Evolutionary conservation across 2,888 invertebrate species (phyloP).

Genomic region (Heteropelma amictum): DNA sequence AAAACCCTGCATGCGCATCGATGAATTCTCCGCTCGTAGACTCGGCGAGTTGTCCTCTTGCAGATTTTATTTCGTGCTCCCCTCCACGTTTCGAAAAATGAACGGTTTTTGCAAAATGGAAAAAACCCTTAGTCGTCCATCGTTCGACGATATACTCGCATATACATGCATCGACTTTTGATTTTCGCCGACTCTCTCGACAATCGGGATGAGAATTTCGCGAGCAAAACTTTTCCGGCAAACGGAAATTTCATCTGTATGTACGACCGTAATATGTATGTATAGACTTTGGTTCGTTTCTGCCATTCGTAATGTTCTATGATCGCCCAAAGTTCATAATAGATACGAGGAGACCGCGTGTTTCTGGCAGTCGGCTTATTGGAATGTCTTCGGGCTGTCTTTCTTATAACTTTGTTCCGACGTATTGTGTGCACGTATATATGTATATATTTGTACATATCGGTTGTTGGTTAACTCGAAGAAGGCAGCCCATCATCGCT

Average conservation of each 20-base stretch:
- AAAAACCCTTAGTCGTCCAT: too few relatives aligned
- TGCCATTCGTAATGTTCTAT: conserved; percentile 19
- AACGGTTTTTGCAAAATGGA: too few relatives aligned
- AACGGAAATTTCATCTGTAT: conserved; percentile 13
- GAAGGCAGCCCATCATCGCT: background rate
- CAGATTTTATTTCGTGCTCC: too few relatives aligned
- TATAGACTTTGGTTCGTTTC: conserved; percentile 22
- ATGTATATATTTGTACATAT: too few relatives aligned
- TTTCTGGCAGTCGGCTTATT: conserved; percentile 45
- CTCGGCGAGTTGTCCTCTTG: too few relatives aligned
- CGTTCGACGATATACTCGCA: conserved; percentile 2
- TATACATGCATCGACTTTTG: conserved; percentile 1
- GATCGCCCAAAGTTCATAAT: conserved; percentile 34
- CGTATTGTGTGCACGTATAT: background rate
- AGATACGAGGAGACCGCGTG: conserved; percentile 39
- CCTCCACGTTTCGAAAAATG: too few relatives aligned
- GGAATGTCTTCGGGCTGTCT: conserved; percentile 29
- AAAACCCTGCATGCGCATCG: too few relatives aligned
- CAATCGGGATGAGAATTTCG: conserved; percentile 16
- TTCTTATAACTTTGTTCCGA: conserved; percentile 14
- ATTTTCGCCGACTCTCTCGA: conserved; percentile 14
- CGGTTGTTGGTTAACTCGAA: background rate
- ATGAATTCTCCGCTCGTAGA: too few relatives aligned
- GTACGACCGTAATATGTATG: background rate
- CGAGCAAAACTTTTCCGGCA: conserved; percentile 26